Evolutionary conservation across 2,797 vertebrate species (phyloP).

Genomic region (Bryconaethiops microstoma): DNA sequence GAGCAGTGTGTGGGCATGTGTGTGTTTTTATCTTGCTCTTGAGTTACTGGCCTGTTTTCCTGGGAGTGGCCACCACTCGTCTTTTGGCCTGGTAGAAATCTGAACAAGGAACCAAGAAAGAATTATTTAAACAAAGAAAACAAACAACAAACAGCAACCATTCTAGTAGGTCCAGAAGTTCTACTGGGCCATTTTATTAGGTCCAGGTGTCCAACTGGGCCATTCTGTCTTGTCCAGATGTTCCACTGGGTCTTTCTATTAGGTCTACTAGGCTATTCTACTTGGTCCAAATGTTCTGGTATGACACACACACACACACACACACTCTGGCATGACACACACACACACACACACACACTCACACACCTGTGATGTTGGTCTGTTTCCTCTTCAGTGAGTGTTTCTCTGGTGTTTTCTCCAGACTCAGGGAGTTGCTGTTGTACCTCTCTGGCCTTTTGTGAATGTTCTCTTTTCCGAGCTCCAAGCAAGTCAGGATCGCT

Average conservation of each 20-base stretch:
- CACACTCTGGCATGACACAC: slow-evolving; percentile 13
- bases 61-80: slow-evolving; percentile 70
- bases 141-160: background rate
- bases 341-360: background rate
- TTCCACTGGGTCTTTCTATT: background rate
- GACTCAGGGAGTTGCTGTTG: slow-evolving; percentile 20
- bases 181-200: background rate
- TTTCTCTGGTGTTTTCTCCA: slow-evolving; percentile 64
- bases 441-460: slow-evolving; percentile 57
- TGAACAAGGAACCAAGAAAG: slow-evolving; percentile 64
- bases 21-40: background rate
- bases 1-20: slow-evolving; percentile 32
- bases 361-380: slow-evolving; percentile 86
- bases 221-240: background rate
- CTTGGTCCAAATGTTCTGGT: background rate
- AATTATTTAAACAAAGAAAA: background rate
- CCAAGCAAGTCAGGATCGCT: background rate
- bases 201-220: background rate
- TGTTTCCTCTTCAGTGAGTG: slow-evolving; percentile 83
- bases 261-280: background rate
- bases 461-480: slow-evolving; percentile 68
- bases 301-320: slow-evolving; percentile 1
- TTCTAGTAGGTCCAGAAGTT: background rate
- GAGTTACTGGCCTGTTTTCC: slow-evolving; percentile 81
- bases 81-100: slow-evolving; percentile 91